phyloP scores from a whole-genome alignment of 1,140 invertebrate genomes.

The Zaprionus ornatus region DNA sequence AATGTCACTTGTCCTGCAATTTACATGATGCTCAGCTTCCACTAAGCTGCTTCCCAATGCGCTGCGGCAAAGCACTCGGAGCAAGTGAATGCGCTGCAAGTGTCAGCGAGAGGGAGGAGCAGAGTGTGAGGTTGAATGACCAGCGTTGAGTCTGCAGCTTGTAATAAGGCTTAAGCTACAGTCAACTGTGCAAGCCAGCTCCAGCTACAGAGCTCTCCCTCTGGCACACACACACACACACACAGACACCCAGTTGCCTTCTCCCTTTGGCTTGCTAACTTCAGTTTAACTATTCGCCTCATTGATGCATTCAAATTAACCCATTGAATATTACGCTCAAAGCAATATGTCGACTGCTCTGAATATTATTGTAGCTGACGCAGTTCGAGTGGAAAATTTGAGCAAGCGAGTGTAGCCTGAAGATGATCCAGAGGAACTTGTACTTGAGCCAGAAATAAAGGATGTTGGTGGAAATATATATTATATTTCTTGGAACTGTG shows the following conservation, averaged over 20 bases:
- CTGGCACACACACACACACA: neutral
- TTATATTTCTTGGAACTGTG: too few relatives aligned
- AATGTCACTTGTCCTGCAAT: slow-evolving; percentile 56
- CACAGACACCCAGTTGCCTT: neutral
- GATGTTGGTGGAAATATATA: too few relatives aligned
- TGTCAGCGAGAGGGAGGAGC: neutral
- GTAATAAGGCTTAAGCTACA: slow-evolving; percentile 28
- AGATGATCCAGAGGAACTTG: neutral
- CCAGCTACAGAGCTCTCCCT: neutral
- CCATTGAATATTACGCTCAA: neutral
- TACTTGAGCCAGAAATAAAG: neutral
- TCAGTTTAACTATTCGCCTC: slow-evolving; percentile 2
- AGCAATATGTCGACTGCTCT: neutral
- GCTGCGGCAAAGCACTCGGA: slow-evolving; percentile 18
- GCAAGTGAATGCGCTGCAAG: neutral
- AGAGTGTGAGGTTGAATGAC: slow-evolving; percentile 6
- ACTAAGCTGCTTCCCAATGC: slow-evolving; percentile 39
- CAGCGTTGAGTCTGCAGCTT: slow-evolving; percentile 3
- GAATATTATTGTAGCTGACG: neutral
- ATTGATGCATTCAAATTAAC: slow-evolving; percentile 17
- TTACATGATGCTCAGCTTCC: slow-evolving; percentile 33
- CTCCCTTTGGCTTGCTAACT: neutral
- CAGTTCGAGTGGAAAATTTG: neutral
- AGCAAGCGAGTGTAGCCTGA: too few relatives aligned
- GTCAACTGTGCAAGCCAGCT: neutral